Base-by-base conservation (phyloP, 2,113 vertebrate species). In the Anthoscopus minutus region DNA sequence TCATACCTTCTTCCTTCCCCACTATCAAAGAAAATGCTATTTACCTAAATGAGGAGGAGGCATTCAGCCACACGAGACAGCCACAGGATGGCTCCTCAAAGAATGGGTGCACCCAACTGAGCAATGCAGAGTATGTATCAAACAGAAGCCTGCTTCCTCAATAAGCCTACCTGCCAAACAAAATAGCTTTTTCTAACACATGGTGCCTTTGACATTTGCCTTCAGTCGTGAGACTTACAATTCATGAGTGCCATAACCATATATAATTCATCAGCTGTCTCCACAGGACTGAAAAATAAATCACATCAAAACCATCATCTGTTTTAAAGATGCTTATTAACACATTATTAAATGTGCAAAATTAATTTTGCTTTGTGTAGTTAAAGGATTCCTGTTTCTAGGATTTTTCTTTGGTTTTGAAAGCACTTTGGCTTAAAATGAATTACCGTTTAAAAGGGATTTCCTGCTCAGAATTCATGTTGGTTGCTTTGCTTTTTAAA, bases 161-260 rank as follows among this genome's bases (percentile, higher is more conserved):
- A 80, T 69, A 86, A 90, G 81, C 53, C 40, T 81, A 91, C 84
- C 81, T 88, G 69, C 82, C 83, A 95, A 88, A 71, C 45, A 80
- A 89, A 86, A 37, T 86, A 48, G 15, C 84, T 86, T 92, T 38
- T 66, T 91, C 67, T 69, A 86, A 93, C 78, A 96, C 66, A 79
- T 31, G 58, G 50, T 50, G 50, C 31, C 88, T 95, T 87, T 77
- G 81, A 96, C 77, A 96, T 96, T 93, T 92, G 86, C 90, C 80
- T 96, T 94, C 73, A 84, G 45, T 71, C 13, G 6, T 83, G 91
- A 93, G 81, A 83, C 62, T 95, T 88, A 77, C 1, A 87, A 76
- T 76, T 94, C 74, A 7, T n/a, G 78, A 88, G 60, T 70, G 58
- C 70, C 81, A 87, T 31, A 91, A 84, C 27, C 66, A 65, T 35